A percentile compares a stretch with the other conserved stretches of the same genome.
Evolutionary conservation across 2,113 vertebrate genomes (phyloP).

Genomic region (Dicaeum eximium): DNA sequence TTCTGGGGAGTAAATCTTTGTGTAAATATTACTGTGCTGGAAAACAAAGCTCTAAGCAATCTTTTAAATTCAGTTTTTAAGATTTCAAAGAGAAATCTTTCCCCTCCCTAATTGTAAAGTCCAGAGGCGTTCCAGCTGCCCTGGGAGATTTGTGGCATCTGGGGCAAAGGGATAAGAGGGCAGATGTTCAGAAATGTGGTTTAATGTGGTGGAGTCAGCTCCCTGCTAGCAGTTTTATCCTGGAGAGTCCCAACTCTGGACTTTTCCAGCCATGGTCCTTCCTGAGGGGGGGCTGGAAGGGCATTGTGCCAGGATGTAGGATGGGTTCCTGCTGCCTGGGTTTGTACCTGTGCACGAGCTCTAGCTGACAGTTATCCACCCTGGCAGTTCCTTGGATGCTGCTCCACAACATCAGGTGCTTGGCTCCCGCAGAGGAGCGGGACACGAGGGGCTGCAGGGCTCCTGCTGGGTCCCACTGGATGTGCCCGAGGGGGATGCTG

Average conservation of each 20-base stretch:
- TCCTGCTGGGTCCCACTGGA: neutral
- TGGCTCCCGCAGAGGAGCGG: neutral
- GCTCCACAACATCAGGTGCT: neutral
- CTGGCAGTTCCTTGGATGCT: neutral
- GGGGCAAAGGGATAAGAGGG: neutral
- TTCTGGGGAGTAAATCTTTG: neutral
- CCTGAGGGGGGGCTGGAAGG: neutral
- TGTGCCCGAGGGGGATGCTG: neutral
- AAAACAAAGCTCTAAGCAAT: neutral
- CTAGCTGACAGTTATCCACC: accelerated
- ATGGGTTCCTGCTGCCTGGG: neutral
- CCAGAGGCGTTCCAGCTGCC: neutral
- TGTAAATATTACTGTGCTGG: neutral
- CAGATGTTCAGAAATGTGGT: neutral
- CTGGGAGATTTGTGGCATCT: neutral
- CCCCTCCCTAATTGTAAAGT: neutral
- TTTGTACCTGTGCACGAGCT: neutral
- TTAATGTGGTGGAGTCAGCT: neutral
- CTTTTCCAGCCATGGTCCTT: neutral
- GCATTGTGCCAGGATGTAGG: accelerated
- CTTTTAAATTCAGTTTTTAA: neutral
- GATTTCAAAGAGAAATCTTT: neutral
- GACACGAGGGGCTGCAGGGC: neutral
- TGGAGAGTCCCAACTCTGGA: neutral
- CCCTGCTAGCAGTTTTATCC: neutral